Evolutionary conservation across 2,113 vertebrate genomes (phyloP), one percentile per base, ranked within the genome.

Genomic region (Mellivora capensis): DNA sequence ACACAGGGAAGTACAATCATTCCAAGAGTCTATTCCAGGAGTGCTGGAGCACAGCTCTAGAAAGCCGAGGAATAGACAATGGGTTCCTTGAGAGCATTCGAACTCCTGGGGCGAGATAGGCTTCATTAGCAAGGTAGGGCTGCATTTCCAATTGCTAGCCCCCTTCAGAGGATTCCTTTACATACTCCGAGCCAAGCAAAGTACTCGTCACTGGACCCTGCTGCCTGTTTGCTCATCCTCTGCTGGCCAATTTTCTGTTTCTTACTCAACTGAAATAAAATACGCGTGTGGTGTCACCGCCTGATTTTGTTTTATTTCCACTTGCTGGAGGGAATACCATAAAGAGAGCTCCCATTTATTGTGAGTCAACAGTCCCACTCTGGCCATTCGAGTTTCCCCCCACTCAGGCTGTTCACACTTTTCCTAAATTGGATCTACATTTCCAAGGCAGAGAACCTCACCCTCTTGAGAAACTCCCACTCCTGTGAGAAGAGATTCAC

Each of bases 11-110:
- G 72, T n/a, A 91, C 69, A 91, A 49, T 88, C 71, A 96, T 95
- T 94, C 29, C 34, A 97, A 89, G 42, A 91, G 25, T 84, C 59
- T 95, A 91, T 69, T 97, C 95, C 93, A 97, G 52, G 91, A 87
- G 90, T 77, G 93, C 59, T 93, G 4, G 6, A 95, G 77, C n/a
- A 86, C 80, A 95, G 67, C 54, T 98, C 88, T 94, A 89, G 83
- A 96, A 97, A 52, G 57, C 85, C 62, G n/a, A 94, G 61, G 62
- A 94, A 95, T 0, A 94, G 85, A 96, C 44, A 93, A 82, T 87
- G 85, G 52, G 31, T 82, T 94, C 52, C 88, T 88, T 94, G 42
- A 96, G 29, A 96, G n/a, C 81, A 96, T 81, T n/a, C 77, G 54
- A 97, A 74, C 79, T 54, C 71, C 47, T 87, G 88, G 72, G 29